phyloP scores from a whole-genome alignment of 2,797 vertebrate genomes.

The Pangasius djambal region DNA sequence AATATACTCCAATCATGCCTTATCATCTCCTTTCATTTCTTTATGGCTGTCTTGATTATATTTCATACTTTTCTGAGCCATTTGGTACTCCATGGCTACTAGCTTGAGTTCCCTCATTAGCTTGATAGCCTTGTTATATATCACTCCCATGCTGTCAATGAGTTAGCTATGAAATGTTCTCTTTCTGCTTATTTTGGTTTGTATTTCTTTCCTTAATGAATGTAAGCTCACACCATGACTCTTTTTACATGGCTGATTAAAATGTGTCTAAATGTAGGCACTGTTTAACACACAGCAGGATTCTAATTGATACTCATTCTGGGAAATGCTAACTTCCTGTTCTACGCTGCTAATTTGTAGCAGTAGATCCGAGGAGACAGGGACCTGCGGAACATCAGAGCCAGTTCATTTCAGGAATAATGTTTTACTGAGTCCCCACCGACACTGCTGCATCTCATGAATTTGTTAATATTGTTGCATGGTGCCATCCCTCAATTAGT shows the following conservation, averaged over 20 bases:
- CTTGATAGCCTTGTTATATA: constrained; percentile 1
- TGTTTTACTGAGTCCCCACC: constrained; percentile 19
- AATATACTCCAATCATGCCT: neutral
- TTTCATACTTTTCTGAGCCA: neutral
- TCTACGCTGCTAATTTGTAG: constrained; percentile 25
- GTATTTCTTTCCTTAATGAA: constrained; percentile 22
- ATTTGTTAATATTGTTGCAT: constrained; percentile 35
- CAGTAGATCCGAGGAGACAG: constrained; percentile 15
- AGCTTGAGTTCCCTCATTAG: neutral
- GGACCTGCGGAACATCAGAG: constrained; percentile 5
- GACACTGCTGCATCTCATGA: constrained; percentile 17
- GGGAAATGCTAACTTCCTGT: constrained; percentile 21
- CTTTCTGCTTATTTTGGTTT: constrained; percentile 10
- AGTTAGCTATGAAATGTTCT: neutral
- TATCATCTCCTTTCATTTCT: neutral
- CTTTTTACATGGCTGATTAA: constrained; percentile 17
- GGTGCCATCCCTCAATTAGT: constrained; percentile 6
- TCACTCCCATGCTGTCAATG: neutral
- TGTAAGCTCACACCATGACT: constrained; percentile 26
- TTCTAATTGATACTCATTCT: constrained; percentile 20
- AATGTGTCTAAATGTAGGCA: constrained; percentile 17
- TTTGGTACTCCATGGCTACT: neutral
- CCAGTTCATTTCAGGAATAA: constrained; percentile 18
- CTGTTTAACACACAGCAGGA: constrained; percentile 4
- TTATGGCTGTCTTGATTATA: neutral